Base-by-base conservation (phyloP, 2,113 vertebrate genomes). In the Solea solea region DNA sequence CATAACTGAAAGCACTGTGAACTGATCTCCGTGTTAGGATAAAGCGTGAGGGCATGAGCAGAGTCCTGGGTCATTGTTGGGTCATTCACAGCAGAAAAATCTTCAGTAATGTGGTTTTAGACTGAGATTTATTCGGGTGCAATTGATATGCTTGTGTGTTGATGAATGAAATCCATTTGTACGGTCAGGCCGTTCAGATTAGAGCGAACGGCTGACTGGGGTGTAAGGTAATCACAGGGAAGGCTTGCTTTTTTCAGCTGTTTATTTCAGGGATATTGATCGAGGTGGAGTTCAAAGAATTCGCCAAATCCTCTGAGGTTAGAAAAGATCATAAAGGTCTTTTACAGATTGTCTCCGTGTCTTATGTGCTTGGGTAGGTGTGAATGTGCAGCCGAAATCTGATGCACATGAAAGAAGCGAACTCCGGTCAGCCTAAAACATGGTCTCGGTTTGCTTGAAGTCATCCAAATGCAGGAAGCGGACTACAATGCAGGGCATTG, bases 291-390 rank as follows among this genome's bases (percentile, higher is more conserved):
- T 68, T 21, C 28, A 61, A 60, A 53, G 34, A 14, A 62, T 85
- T 40, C 7, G 27, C 80, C 76, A 68, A 70, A 56, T n/a, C 52
- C 34, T 52, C 67, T 49, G 59, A 4, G 39, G 40, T 70, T 60
- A 74, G 57, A 67, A 66, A 73, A 82, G 72, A 77, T 79, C 69
- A 16, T 46, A 59, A 60, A 72, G 52, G 62, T 70, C 41, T 41
- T 50, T 62, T 67, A 74, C 81, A 88, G 85, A 83, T 88, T 72
- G 72, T 76, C 74, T 66, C 63, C 21, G 21, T 1, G 21, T 21
- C 21, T 21, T 21, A 21, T 21, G 21, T 21, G 21, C 21, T 21
- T 21, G 21, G 21, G 21, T 21, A 21, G 21, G 21, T 21, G 21
- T 21, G 21, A 21, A 21, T 21, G 21, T 21, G 21, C 21, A 21